These are phyloP conservation scores for Chaetops frenatus DNA, from an alignment of 2,113 vertebrate genomes.

Conservation along the genomic window DNA sequence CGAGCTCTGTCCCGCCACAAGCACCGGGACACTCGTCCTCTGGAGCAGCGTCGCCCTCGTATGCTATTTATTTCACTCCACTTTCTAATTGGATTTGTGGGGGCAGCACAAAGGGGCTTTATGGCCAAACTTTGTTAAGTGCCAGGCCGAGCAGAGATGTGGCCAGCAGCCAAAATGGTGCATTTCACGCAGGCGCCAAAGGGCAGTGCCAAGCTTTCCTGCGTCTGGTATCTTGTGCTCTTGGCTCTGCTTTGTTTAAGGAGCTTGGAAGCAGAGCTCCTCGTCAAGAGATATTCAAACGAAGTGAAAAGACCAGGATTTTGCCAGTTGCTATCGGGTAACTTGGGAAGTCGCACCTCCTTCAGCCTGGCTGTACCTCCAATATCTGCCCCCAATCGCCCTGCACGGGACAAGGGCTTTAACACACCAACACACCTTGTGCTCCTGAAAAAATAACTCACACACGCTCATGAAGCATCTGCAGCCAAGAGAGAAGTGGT, in stretches of 20 bases:
- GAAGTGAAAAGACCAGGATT: neutral
- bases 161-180: slow-evolving; percentile 74
- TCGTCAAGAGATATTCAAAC: slow-evolving; percentile 57
- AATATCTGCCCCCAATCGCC: neutral
- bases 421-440: neutral
- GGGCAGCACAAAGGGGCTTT: slow-evolving; percentile 85
- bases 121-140: slow-evolving; percentile 73
- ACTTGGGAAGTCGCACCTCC: neutral
- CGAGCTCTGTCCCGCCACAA: neutral
- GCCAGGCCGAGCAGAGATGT: slow-evolving; percentile 82
- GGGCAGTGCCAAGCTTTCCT: slow-evolving; percentile 63
- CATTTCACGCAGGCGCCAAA: slow-evolving; percentile 68
- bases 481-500: neutral
- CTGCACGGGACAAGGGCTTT: neutral
- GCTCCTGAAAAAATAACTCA: neutral
- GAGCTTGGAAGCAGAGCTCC: slow-evolving; percentile 57
- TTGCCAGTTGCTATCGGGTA: neutral
- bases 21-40: neutral
- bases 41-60: slow-evolving; percentile 23
- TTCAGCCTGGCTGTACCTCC: neutral
- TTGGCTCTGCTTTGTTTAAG: slow-evolving; percentile 50
- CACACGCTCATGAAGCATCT: fast-evolving
- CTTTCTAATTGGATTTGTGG: slow-evolving; percentile 81
- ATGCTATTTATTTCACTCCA: slow-evolving; percentile 67
- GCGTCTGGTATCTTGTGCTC: slow-evolving; percentile 48